Conservation (phyloP, 2,888 invertebrate genomes). For the Xylota sylvarum region DNA sequence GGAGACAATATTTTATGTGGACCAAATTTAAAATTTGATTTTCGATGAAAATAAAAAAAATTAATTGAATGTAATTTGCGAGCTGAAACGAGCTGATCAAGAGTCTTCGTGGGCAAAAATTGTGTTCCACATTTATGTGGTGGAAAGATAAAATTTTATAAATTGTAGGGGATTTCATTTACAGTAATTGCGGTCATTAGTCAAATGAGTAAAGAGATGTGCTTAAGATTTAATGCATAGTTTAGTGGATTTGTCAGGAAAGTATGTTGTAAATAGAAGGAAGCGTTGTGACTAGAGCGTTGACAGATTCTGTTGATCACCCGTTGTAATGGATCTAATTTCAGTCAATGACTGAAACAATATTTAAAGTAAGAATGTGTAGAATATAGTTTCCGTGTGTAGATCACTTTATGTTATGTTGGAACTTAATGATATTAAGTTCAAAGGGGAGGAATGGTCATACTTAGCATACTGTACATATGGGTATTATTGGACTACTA, state of each 20-base stretch:
- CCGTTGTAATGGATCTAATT: background rate
- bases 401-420: too few species aligned
- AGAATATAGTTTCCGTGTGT: too few species aligned
- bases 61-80: constrained; percentile 67
- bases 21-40: constrained; percentile 55
- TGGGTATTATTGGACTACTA: too few species aligned
- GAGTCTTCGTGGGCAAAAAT: constrained; percentile 27
- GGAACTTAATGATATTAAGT: too few species aligned
- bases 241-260: background rate
- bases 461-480: too few species aligned
- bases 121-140: constrained; percentile 22
- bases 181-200: constrained; percentile 15
- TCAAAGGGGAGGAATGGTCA: too few species aligned
- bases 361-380: too few species aligned
- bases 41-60: constrained; percentile 59
- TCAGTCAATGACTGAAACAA: too few species aligned
- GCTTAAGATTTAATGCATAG: background rate
- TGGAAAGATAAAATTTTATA: constrained; percentile 17
- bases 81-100: constrained; percentile 47
- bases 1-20: constrained; percentile 8
- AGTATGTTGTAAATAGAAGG: background rate
- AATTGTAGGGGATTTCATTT: constrained; percentile 20
- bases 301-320: background rate
- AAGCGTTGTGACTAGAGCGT: too few species aligned
- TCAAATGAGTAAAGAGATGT: background rate